Base-by-base conservation (phyloP, 1,140 invertebrate genomes). In the Ladona fulva region DNA sequence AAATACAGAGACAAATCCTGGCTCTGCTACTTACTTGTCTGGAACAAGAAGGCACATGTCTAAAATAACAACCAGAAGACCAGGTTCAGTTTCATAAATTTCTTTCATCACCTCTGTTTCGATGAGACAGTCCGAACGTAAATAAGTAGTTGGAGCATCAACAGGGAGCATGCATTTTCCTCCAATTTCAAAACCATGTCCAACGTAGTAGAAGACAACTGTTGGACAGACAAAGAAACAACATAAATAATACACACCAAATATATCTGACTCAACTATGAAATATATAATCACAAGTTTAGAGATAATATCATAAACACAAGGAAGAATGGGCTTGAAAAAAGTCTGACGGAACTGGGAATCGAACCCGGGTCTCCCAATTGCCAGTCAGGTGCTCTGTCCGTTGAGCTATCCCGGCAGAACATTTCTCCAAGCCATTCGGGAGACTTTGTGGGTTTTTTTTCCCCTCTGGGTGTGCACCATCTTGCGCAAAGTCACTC, bases 101-200 rank as follows among this genome's bases (percentile, higher is more conserved):
- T 80, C 78, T 19, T 82, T 80, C 24, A 86, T 79, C 77, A 86
- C 79, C 80, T 85, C 82, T 77, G 83, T 83, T 77, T 84, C 84
- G 42, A 83, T 83, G 77, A 86, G 82, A 37, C 83, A 83, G 79
- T 86, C 80, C 76, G 78, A 82, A 42, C 84, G 79, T 16, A 83
- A 79, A 78, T 82, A 85, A 77, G 76, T 24, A 78, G 79, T 75
- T 29, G 84, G 84, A n/a, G 83, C 80, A 79, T 86, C 83, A 59
- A 83, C 78, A 24, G 84, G 81, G 25, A 86, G 79, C 81, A 86
- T 83, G 22, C 84, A 85, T 81, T 81, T 84, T 29, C 85, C 84
- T 73, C 84, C 83, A 82, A 85, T 83, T 76, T 84, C 84, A 75
- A 85, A 86, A 76, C 85, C 85, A 82, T 86, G 85, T 0, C 85